Evolutionary conservation across 2,113 vertebrate genomes (phyloP).

Genomic region (Rostratula benghalensis): DNA sequence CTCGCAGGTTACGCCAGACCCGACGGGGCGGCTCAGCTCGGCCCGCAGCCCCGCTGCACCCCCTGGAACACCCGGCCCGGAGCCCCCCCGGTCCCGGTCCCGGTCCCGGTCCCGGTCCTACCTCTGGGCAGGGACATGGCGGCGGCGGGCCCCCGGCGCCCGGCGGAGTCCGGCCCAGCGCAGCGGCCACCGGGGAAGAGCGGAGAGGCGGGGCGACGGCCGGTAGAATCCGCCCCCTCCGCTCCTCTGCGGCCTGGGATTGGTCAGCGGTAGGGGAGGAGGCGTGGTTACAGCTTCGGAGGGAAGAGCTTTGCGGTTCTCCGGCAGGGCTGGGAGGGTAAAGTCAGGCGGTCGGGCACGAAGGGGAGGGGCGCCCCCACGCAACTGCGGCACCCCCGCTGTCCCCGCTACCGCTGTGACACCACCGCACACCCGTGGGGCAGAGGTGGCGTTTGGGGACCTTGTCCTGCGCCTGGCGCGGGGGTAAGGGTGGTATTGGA

Average conservation of each 20-base stretch:
- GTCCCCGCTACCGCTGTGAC: neutral
- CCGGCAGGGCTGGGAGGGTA: fast-evolving
- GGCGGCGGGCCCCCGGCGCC: neutral
- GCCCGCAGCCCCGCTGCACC: neutral
- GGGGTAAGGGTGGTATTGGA: neutral
- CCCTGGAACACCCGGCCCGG: too few relatives aligned
- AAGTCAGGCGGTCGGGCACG: neutral
- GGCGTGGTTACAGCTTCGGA: neutral
- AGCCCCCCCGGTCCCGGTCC: neutral
- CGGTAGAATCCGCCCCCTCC: neutral
- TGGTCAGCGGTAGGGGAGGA: neutral
- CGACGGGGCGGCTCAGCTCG: neutral
- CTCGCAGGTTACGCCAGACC: neutral
- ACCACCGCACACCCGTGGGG: neutral
- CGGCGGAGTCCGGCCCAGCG: neutral
- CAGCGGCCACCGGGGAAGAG: neutral
- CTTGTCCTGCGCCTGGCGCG: neutral
- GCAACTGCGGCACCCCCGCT: neutral
- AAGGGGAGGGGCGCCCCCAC: fast-evolving
- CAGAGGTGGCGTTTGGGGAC: neutral
- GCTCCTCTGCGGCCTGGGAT: neutral
- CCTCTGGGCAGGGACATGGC: constrained; percentile 46
- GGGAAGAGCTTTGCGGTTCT: neutral
- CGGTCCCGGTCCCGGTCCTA: neutral
- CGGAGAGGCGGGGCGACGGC: neutral